phyloP scores from a whole-genome alignment of 2,113 vertebrate genomes.

The Rhipidura dahli region DNA sequence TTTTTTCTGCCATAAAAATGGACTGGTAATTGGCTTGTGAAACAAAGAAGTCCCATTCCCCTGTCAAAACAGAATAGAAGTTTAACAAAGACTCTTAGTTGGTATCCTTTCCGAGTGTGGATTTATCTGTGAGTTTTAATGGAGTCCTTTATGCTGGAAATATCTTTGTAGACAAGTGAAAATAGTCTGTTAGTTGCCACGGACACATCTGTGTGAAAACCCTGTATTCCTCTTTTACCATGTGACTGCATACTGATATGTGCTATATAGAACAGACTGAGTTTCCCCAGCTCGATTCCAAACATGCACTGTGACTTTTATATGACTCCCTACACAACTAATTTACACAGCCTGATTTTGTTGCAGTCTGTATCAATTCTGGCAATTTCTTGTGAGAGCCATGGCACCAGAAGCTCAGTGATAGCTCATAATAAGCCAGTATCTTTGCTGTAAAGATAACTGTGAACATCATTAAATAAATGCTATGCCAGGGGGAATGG shows the following conservation, averaged over 20 bases:
- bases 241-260: not conserved
- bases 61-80: not conserved
- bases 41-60: not conserved
- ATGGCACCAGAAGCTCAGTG: not conserved
- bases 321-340: not conserved
- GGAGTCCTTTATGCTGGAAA: not conserved
- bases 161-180: not conserved
- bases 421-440: slow-evolving; percentile 1
- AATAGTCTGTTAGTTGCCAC: slow-evolving; percentile 1
- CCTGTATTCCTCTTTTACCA: accelerated
- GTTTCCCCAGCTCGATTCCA: not conserved
- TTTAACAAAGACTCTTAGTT: not conserved
- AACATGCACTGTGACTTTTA: not conserved
- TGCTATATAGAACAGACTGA: not conserved
- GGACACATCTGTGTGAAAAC: not conserved
- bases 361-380: not conserved
- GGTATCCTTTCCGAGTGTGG: not conserved
- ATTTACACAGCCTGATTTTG: slow-evolving; percentile 4
- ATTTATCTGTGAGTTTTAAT: not conserved
- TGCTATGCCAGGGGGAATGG: slow-evolving; percentile 2
- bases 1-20: not conserved
- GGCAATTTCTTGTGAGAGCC: not conserved
- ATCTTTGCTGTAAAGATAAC: slow-evolving; percentile 44
- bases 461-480: slow-evolving; percentile 32
- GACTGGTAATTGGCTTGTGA: not conserved